These are phyloP conservation scores for Champsocephalus esox DNA, from an alignment of 2,797 vertebrate species.

Conservation along the genomic window DNA sequence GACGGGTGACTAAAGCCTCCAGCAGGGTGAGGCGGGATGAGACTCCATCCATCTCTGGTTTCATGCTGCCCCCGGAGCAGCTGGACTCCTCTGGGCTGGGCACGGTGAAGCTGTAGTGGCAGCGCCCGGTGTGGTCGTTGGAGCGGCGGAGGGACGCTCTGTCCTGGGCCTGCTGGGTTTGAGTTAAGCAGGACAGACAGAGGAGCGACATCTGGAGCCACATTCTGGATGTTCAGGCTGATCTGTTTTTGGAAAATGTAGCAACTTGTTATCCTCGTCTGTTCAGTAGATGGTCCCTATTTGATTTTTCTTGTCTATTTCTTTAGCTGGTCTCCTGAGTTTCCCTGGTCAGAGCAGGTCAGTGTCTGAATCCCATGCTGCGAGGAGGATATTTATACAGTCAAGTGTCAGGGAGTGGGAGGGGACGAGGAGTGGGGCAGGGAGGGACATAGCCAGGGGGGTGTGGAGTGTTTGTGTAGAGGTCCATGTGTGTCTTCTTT, in stretches of 20 bases:
- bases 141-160: conserved; percentile 78
- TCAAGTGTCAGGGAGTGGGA: conserved; percentile 61
- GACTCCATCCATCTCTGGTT: conserved; percentile 77
- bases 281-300: background rate
- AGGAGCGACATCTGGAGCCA: conserved; percentile 67
- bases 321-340: conserved; percentile 20
- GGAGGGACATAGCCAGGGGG: conserved; percentile 52
- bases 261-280: background rate
- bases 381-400: conserved; percentile 75
- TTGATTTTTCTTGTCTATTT: conserved; percentile 8
- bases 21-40: conserved; percentile 83
- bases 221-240: conserved; percentile 64
- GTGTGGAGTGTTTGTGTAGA: conserved; percentile 38
- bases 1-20: conserved; percentile 82
- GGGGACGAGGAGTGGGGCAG: conserved; percentile 53
- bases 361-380: conserved; percentile 54
- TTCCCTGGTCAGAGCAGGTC: conserved; percentile 46
- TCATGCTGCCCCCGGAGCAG: conserved; percentile 77
- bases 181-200: conserved; percentile 69
- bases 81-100: conserved; percentile 84
- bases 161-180: conserved; percentile 69
- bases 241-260: background rate
- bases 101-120: conserved; percentile 92
- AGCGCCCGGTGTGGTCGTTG: conserved; percentile 81
- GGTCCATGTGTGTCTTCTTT: conserved; percentile 51